Evolutionary conservation across 2,797 vertebrate genomes (phyloP).

Genomic region (Typhlichthys eigenmanni): DNA sequence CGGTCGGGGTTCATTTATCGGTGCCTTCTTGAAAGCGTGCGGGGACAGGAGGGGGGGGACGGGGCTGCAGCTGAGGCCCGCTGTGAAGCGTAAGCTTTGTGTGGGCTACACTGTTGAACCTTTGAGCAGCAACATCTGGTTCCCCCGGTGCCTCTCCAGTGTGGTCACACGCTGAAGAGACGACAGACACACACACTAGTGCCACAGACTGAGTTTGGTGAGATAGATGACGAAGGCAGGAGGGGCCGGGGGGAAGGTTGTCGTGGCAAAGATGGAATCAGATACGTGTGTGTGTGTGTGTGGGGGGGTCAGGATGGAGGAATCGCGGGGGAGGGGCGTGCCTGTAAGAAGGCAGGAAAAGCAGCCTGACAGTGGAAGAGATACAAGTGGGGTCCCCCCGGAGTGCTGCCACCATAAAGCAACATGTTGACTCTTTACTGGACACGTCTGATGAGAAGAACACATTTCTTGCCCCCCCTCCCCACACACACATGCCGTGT

Average conservation of each 20-base stretch:
- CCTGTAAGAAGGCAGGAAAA: conserved; percentile 63
- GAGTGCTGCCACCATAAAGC: conserved; percentile 71
- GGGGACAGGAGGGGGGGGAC: conserved; percentile 3
- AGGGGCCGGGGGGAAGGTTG: conserved; percentile 12
- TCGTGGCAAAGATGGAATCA: conserved; percentile 41
- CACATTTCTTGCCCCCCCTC: conserved; percentile 61
- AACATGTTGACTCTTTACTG: conserved; percentile 73
- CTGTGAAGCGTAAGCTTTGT: conserved; percentile 27
- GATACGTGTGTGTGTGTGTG: conserved; percentile 43
- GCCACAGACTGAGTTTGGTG: conserved; percentile 43
- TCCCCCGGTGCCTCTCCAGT: conserved; percentile 50
- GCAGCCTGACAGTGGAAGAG: conserved; percentile 61
- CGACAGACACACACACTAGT: conserved; percentile 36
- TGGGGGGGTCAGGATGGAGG: not conserved
- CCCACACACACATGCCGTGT: conserved; percentile 38
- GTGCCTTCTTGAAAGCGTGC: conserved; percentile 41
- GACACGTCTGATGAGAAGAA: conserved; percentile 77
- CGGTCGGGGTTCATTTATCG: conserved; percentile 35
- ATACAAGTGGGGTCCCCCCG: conserved; percentile 66
- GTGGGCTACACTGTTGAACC: conserved; percentile 28
- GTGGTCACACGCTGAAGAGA: conserved; percentile 48
- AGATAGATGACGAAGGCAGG: conserved; percentile 40
- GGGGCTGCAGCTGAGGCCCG: conserved; percentile 21
- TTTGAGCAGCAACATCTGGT: conserved; percentile 65
- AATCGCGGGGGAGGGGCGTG: conserved; percentile 12